Base-by-base conservation (phyloP, 2,113 vertebrate genomes). In the Lagopus leucura region DNA sequence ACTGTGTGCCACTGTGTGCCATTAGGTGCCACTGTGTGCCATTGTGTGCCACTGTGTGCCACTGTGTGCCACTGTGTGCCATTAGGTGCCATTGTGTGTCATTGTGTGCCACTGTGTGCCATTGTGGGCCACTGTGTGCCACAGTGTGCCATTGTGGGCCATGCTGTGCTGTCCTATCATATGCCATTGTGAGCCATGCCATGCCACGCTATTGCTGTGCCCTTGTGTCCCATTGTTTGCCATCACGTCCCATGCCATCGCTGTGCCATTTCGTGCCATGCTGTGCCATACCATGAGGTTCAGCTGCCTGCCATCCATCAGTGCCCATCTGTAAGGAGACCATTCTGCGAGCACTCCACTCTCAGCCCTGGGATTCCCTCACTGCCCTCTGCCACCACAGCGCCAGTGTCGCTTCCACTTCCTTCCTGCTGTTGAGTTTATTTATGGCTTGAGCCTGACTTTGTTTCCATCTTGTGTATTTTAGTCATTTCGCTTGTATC, bases 51-150 rank as follows among this genome's bases (percentile, higher is more conserved):
- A 9, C 30, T 48, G 6, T 42, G 13, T 22, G 14, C 65, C 14
- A 21, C 10, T n/a, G 28, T 12, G 40, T 45, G 3, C 42, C 32
- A 10, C 36, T 13, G 32, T n/a, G 8, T 8, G 5, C 10, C 17
- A 9, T 65, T 7, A 17, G 8, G 7, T 42, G 27, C 17, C 17
- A 6, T 30, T 25, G 2, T 8, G 50, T 27, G 11, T 24, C 50
- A 48, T 6, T 22, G 21, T 12, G 0, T 36, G 10, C 32, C 10
- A 1, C 32, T 32, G 42, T 2, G 1, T 27, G n/a, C 61, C 1
- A 1, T 48, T 47, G 4, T 47, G 43, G 24, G 42, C 30, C 10
- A 5, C 10, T 6, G 5, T 9, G 4, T 61, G 60, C 34, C 22
- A 5, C n/a, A n/a, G n/a, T n/a, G 4, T 63, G 24, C 36, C 22